A percentile compares a stretch with the other conserved stretches of the same genome.
phyloP scores from a whole-genome alignment of 2,113 vertebrate species.

The Bolborhynchus lineola region DNA sequence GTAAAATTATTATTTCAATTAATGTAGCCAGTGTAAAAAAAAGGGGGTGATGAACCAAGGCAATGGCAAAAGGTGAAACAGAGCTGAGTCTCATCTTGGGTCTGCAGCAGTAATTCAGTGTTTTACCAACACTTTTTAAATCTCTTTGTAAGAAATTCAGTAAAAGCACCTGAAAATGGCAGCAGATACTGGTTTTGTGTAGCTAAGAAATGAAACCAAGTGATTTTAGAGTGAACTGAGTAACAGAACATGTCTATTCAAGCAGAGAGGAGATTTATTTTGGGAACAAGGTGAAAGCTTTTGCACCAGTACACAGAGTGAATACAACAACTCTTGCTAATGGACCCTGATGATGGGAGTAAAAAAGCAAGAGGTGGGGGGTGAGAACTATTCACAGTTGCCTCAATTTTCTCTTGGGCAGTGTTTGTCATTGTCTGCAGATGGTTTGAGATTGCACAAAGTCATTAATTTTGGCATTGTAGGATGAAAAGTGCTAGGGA shows the following conservation, averaged over 20 bases:
- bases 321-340: neutral
- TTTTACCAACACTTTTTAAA: neutral
- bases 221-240: neutral
- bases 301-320: neutral
- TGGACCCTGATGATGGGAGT: neutral
- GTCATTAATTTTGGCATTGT: neutral
- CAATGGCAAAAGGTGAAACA: neutral
- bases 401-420: neutral
- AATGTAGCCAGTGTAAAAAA: neutral
- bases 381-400: neutral
- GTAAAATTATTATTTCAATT: neutral
- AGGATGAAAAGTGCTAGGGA: neutral
- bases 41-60: neutral
- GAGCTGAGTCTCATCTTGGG: neutral
- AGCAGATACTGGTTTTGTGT: neutral
- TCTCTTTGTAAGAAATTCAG: neutral
- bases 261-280: neutral
- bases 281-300: neutral
- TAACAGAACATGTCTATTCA: fast-evolving
- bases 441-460: neutral
- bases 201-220: neutral
- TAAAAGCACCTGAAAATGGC: neutral
- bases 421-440: neutral
- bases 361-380: neutral
- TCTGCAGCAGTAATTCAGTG: neutral